Conservation (phyloP, 2,888 invertebrate genomes). For the Melinaea menophilus region DNA sequence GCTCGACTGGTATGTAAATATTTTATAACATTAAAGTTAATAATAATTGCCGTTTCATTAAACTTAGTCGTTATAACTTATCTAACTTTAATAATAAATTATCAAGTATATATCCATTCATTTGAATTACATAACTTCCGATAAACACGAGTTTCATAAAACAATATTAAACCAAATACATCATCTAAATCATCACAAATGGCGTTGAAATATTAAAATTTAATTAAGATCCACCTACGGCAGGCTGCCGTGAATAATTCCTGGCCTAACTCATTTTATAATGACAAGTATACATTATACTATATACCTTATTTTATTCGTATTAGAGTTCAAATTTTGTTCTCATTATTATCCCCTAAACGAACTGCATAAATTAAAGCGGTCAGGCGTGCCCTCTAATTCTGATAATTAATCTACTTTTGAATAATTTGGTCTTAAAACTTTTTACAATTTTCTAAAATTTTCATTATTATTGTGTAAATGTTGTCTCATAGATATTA, state of each 20-base stretch:
- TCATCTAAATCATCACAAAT: constrained; percentile 9
- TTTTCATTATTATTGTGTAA: too few relatives aligned
- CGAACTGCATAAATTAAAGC: constrained; percentile 27
- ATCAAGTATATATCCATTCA: too few relatives aligned
- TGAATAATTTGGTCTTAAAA: constrained; percentile 14
- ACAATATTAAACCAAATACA: constrained; percentile 1
- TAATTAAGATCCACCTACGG: constrained; percentile 30
- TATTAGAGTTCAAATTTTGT: constrained; percentile 17
- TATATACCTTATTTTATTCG: constrained; percentile 5
- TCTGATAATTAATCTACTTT: constrained; percentile 32
- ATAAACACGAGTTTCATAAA: neutral
- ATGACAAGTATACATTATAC: constrained; percentile 14
- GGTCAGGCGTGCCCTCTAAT: constrained; percentile 30
- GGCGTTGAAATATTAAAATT: constrained; percentile 33
- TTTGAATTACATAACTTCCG: neutral
- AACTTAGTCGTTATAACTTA: too few relatives aligned
- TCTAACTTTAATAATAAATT: too few relatives aligned
- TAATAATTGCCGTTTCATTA: too few relatives aligned
- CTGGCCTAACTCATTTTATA: constrained; percentile 18
- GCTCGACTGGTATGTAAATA: too few relatives aligned
- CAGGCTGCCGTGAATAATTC: constrained; percentile 28
- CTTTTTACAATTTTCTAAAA: too few relatives aligned
- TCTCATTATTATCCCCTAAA: neutral
- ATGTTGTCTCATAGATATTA: too few relatives aligned
- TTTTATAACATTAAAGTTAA: too few relatives aligned